Evolutionary conservation across 2,888 invertebrate genomes (phyloP).

Genomic region (Drosophila crucigera): DNA sequence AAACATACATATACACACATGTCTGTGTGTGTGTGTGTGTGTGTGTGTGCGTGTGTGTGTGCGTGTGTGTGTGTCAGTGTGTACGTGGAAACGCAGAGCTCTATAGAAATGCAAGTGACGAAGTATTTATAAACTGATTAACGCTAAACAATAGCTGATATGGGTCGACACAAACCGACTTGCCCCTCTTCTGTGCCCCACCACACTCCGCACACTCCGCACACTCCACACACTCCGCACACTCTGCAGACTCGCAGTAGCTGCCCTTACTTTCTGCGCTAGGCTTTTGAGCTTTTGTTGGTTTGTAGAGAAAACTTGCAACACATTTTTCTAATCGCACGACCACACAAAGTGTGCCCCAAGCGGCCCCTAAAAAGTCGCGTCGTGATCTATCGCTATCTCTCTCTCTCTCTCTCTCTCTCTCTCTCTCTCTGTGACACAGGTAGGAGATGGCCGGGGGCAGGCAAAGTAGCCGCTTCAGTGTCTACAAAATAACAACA

Average conservation of each 20-base stretch:
- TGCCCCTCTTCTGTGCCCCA: not conserved
- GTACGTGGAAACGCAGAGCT: conserved; percentile 23
- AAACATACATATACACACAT: not conserved
- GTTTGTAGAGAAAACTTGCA: conserved; percentile 32
- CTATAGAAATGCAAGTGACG: conserved; percentile 73
- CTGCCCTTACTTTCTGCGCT: not conserved
- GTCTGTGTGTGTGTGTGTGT: not conserved
- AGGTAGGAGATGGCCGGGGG: conserved; percentile 42
- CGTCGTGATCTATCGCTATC: not conserved
- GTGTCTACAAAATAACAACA: conserved; percentile 32
- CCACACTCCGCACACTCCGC: not conserved
- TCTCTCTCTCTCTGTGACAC: not conserved
- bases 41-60: not conserved
- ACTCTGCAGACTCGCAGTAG: not conserved
- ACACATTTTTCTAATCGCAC: conserved; percentile 35
- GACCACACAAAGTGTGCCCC: conserved; percentile 49
- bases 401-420: not conserved
- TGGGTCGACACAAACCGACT: conserved; percentile 50
- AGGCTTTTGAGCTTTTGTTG: conserved; percentile 3
- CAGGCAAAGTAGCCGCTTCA: conserved; percentile 69
- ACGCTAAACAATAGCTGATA: conserved; percentile 73
- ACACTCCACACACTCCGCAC: not conserved
- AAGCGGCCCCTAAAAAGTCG: conserved; percentile 1
- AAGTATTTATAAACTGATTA: conserved; percentile 80
- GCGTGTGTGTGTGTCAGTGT: not conserved